Base-by-base conservation (phyloP, 1,140 invertebrate species). In the Apis laboriosa region DNA sequence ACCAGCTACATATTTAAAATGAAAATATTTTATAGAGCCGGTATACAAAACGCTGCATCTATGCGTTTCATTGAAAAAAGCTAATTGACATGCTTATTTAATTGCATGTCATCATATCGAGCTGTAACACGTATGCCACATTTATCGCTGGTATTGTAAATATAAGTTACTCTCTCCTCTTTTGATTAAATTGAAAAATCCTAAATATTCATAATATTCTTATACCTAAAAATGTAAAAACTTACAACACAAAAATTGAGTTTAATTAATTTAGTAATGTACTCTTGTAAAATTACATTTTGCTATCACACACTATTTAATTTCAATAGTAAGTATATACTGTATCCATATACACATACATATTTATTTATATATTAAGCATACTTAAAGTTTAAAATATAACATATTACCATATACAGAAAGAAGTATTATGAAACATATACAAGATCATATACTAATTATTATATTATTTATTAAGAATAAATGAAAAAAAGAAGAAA, bases 121-220 rank as follows among this genome's bases (percentile, higher is more conserved):
- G 88, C 87, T 89, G 88, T 86, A 78, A 84, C 60, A 86, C 87
- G 87, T 89, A 89, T 88, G 88, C 86, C 88, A 89, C 85, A 71
- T 77, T 68, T 28, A 71, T 53, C 75, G 67, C 63, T 80, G 17
- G 85, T 84, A 87, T 77, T 72, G 77, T 89, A 84, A 88, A 89
- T 77, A 89, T 86, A 24, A 84, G 56, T 90, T 84, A 77, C 43
- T 68, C 56, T 19, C 2, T 55, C 72, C 68, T 84, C 64, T 89
- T 91, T 92, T 91, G 84, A 91, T 90, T 92, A 85, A 92, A 91
- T 92, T 92, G 89, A 90, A 91, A 92, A 92, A 92, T 90, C 88
- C 91, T 89, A 90, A 86, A 74, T 84, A 84, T 88, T 67, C 70
- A 55, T 88, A 86, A 87, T 84, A 84, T 86, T 78, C 83, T 89